A percentile compares a stretch with the other conserved stretches of the same genome.
Evolutionary conservation across 2,888 invertebrate species (phyloP).

Genomic region (Thysanoteuthis rhombus): DNA sequence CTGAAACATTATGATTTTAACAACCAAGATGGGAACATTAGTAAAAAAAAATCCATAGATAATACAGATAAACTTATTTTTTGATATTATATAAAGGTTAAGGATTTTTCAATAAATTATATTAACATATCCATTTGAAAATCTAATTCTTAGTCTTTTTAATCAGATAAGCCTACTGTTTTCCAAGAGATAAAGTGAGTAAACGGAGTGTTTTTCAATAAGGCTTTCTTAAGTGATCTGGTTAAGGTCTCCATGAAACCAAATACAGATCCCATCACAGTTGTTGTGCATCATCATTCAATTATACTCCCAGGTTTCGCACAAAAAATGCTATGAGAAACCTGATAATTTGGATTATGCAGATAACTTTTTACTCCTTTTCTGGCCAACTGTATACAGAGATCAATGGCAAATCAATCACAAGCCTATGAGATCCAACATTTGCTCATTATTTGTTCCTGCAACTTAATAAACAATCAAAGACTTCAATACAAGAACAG

Average conservation of each 20-base stretch:
- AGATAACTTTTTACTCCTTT: not conserved
- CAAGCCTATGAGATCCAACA: not conserved
- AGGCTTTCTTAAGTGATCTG: not conserved
- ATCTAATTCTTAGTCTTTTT: not conserved
- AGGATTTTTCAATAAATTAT: not conserved
- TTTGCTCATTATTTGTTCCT: not conserved
- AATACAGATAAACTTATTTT: too few relatives aligned
- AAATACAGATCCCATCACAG: not conserved
- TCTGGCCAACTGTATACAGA: not conserved
- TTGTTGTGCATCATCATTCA: not conserved
- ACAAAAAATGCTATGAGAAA: not conserved
- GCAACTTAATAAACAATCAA: not conserved
- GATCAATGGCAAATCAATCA: not conserved
- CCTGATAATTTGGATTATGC: not conserved
- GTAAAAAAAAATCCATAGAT: too few relatives aligned
- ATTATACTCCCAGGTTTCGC: not conserved
- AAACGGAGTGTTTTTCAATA: not conserved
- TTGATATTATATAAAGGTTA: too few relatives aligned
- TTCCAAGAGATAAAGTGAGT: not conserved
- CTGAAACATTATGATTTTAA: too few relatives aligned
- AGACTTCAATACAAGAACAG: not conserved
- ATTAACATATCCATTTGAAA: not conserved
- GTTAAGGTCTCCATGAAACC: not conserved
- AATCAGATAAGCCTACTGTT: not conserved
- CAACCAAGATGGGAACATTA: too few relatives aligned